A percentile compares a stretch with the other conserved stretches of the same genome.
Conservation (phyloP, 2,888 invertebrate species). For the Ceriagrion tenellum region DNA sequence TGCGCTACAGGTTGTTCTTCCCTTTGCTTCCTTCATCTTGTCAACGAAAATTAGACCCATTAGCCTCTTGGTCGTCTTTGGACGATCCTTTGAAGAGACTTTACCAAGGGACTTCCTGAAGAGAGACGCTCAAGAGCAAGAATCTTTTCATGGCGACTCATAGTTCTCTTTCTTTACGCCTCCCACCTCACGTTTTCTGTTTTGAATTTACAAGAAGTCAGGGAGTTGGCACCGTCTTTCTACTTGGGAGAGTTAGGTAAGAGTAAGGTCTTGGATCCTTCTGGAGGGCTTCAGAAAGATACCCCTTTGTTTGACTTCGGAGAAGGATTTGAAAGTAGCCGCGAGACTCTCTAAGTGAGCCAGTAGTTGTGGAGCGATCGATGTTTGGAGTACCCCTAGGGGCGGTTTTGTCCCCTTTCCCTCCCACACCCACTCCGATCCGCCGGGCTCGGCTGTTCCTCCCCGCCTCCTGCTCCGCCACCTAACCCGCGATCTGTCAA, state of each 20-base stretch:
- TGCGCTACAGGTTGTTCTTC: background rate
- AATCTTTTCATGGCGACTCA: background rate
- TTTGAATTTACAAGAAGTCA: background rate
- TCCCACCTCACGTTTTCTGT: background rate
- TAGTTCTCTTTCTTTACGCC: background rate
- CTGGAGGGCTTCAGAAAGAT: background rate
- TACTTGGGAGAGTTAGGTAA: background rate
- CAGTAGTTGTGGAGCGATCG: constrained; percentile 4
- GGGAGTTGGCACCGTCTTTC: background rate
- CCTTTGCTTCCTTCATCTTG: background rate
- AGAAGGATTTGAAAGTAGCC: constrained; percentile 19
- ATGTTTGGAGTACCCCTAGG: background rate
- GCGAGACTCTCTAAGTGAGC: background rate
- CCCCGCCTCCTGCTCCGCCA: background rate
- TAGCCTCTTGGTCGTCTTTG: background rate
- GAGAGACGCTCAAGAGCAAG: background rate
- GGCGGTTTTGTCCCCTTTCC: background rate
- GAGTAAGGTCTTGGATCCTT: background rate
- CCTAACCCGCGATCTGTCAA: background rate
- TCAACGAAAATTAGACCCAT: background rate
- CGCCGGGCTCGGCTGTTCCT: background rate
- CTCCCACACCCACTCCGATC: background rate
- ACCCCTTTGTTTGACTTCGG: constrained; percentile 19
- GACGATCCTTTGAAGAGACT: background rate
- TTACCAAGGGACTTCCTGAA: background rate